phyloP scores from a whole-genome alignment of 2,113 vertebrate species.

The Enhydra lutris region DNA sequence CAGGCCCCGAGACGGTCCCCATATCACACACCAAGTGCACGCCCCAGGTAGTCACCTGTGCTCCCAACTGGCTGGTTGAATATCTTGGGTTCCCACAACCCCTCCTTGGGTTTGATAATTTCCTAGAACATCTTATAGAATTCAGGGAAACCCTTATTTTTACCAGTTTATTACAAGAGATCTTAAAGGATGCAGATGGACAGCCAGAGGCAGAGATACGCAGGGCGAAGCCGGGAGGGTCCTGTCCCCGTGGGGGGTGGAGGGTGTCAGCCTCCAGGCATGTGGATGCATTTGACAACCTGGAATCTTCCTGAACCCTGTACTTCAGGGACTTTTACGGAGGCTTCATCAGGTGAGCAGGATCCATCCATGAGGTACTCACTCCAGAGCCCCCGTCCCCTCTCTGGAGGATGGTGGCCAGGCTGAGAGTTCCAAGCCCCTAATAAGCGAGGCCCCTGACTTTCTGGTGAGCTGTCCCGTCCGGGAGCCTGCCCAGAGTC shows the following conservation, averaged over 20 bases:
- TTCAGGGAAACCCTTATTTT: background rate
- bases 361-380: too few relatives aligned
- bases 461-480: background rate
- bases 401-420: background rate
- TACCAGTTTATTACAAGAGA: background rate
- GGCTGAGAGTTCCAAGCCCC: background rate
- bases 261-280: background rate
- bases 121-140: background rate
- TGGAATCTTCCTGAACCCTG: background rate
- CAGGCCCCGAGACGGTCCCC: background rate
- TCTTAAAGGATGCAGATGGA: background rate
- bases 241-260: accelerated
- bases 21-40: accelerated
- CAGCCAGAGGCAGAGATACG: background rate
- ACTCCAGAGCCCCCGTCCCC: accelerated
- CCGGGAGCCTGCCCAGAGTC: background rate
- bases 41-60: background rate
- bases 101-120: background rate
- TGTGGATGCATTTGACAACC: accelerated
- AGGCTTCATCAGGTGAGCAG: accelerated
- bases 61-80: background rate
- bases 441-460: accelerated
- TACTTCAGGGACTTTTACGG: background rate
- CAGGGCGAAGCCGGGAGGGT: background rate
- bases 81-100: background rate